Base-by-base conservation (phyloP, 2,113 vertebrate genomes). In the Plectropomus leopardus region DNA sequence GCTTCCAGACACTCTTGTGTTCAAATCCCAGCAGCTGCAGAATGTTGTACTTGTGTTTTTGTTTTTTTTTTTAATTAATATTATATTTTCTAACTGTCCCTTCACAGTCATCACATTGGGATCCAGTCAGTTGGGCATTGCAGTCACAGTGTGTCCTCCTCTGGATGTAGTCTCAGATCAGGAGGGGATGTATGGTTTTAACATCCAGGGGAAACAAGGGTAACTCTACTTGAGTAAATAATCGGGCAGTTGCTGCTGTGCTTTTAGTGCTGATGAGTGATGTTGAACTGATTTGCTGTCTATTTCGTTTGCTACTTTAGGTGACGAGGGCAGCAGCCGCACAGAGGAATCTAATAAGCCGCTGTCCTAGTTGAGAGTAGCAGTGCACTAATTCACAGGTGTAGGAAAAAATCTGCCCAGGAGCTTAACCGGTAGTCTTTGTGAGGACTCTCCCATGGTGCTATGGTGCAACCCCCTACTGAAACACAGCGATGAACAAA, bases 1-100 rank as follows among this genome's bases (percentile, higher is more conserved):
- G 95, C 94, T 95, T 95, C 95, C 95, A 95, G 80, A 93, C 92
- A 88, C 90, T 54, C 58, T 45, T 82, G 88, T 92, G 87, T 91
- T 92, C 86, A 79, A 93, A 94, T 85, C 88, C 90, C 92, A 93
- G 89, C 92, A 91, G 90, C 93, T 93, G 88, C 91, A 85, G 90
- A 93, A 93, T 92, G 89, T 93, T 83, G 86, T 81, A 69, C 81
- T 84, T 75, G 16, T 72, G n/a, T n/a, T n/a, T n/a, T n/a, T 74
- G 11, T 70, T 44, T 26, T 57, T 71, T 36, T 44, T 50, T 10
- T 14, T 9, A 40, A 40, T 40, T 40, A n/a, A n/a, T n/a, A 36
- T 58, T 47, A 23, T 75, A 40, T 80, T 63, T 48, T 24, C 40
- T 19, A 24, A 70, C 44, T 19, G 60, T 80, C 75, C 78, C 80